Evolutionary conservation across 2,888 invertebrate species (phyloP), one percentile per base, ranked within the genome.

Genomic region (Steromphala cineraria): DNA sequence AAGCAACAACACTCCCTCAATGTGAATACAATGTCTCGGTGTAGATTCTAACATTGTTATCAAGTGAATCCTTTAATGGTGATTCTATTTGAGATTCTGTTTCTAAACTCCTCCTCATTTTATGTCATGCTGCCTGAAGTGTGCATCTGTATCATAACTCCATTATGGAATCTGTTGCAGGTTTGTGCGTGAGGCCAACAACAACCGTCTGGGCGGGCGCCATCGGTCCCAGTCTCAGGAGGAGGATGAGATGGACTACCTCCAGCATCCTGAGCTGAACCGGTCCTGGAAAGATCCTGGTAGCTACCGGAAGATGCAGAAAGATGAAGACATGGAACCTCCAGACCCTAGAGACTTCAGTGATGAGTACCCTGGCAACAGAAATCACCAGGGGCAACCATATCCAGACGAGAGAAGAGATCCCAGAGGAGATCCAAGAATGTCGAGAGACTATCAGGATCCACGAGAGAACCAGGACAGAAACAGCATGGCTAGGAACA

Each of bases 171-270:
- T 52, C 24, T 46, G n/a, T 80, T 52, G 24, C 80, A 85, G 85
- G 55, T 85, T 85, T 78, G 79, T 80, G 46, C 76, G 85, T 28
- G 85, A 85, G 53, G 55, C 83, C 19, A 85, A 84, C 67, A 85
- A 85, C 79, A 83, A 84, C 67, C 74, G 80, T 7, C 75, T 75
- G 53, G 46, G 53, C 15, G 78, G 81, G 15, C 55, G 77, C 1
- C 77, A 53, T 21, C 31, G 71, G n/a, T 71, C 71, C 71, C 71
- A 71, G 84, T 85, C 84, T n/a, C 87, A 87, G 86, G 88, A 88
- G 19, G 84, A 85, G 8, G 86, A 85, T 55, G 85, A 84, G 53
- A 82, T 84, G 15, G 82, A 83, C 21, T 81, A 82, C n/a, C 85
- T 84, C 15, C 53, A 53, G 55, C 40, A 53, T 3, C 84, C 85